Conservation (phyloP, 1,140 invertebrate genomes). For the Conopomorpha cramerella region DNA sequence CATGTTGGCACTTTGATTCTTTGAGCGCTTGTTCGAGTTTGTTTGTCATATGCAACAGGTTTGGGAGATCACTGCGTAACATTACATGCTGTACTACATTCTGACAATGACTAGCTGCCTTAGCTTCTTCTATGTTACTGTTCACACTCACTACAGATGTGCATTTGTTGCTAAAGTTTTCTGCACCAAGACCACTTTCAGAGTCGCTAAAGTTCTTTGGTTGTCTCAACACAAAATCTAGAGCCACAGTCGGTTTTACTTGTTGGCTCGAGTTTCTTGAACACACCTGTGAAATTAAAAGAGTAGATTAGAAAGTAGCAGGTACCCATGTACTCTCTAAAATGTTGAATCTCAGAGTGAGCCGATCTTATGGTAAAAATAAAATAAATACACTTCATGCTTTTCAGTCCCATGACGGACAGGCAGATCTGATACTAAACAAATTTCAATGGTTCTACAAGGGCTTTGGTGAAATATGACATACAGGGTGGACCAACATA, state of each 20-base stretch:
- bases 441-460: slow-evolving; percentile 4
- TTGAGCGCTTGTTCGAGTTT: slow-evolving; percentile 45
- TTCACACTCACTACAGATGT: slow-evolving; percentile 16
- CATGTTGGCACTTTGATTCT: slow-evolving; percentile 54
- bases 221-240: slow-evolving; percentile 36
- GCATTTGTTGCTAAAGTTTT: no score
- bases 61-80: slow-evolving; percentile 45
- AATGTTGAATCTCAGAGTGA: no score
- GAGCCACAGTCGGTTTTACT: slow-evolving; percentile 32
- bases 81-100: slow-evolving; percentile 36
- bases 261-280: slow-evolving; percentile 20
- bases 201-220: slow-evolving; percentile 26
- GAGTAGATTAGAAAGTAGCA: no score
- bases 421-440: no score
- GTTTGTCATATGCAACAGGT: slow-evolving; percentile 44
- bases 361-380: no score
- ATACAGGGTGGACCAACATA: no score
- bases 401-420: no score
- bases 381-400: no score
- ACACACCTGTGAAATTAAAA: slow-evolving; percentile 23
- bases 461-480: no score
- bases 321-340: no score
- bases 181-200: slow-evolving; percentile 8
- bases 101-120: slow-evolving; percentile 38
- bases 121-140: slow-evolving; percentile 28